Conservation (phyloP, 2,797 vertebrate species). For the Podarcis siculus region DNA sequence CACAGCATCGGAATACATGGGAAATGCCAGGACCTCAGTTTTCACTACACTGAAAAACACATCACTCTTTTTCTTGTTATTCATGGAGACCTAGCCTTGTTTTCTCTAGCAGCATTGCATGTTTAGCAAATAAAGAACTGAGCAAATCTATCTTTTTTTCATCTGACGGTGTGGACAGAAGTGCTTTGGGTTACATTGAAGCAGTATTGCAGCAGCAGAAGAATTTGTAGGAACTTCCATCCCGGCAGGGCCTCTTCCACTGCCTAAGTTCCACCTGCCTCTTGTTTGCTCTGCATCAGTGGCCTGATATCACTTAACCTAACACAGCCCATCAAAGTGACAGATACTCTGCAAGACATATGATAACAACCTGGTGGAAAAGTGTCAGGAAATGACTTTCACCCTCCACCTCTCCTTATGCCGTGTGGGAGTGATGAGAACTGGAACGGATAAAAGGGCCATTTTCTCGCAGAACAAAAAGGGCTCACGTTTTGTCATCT, state of each 20-base stretch:
- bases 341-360: neutral
- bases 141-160: too few relatives aligned
- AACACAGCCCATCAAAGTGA: neutral
- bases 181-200: too few relatives aligned
- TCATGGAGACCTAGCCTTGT: too few relatives aligned
- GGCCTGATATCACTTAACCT: neutral
- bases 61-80: too few relatives aligned
- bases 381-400: neutral
- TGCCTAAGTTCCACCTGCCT: neutral
- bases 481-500: neutral
- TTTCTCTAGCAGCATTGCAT: too few relatives aligned
- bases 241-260: neutral
- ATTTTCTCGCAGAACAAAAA: neutral
- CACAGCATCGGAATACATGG: too few relatives aligned
- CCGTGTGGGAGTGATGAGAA: neutral
- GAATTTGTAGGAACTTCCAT: neutral
- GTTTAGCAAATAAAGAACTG: too few relatives aligned
- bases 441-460: neutral
- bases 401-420: neutral
- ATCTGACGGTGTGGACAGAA: too few relatives aligned
- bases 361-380: neutral
- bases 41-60: too few relatives aligned
- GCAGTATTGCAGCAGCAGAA: too few relatives aligned
- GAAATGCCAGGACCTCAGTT: too few relatives aligned
- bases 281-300: too few relatives aligned